phyloP scores from a whole-genome alignment of 2,888 invertebrate species.

The Pseudoips prasinana region DNA sequence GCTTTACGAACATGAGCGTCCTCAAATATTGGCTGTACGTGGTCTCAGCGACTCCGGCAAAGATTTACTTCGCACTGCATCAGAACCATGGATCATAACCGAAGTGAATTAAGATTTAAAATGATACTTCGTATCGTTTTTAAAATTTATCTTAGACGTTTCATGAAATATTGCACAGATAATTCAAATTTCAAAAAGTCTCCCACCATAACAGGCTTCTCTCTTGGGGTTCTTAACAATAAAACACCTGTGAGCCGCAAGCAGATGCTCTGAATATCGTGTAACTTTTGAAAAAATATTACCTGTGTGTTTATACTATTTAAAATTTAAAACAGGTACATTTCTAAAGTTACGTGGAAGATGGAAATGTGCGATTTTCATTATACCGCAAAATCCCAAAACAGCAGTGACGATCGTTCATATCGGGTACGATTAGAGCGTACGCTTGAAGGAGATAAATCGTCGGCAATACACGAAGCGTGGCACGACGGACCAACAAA shows the following conservation, averaged over 20 bases:
- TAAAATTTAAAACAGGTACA: conserved; percentile 4
- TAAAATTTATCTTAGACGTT: conserved; percentile 1
- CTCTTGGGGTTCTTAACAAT: too few relatives aligned
- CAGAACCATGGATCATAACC: conserved; percentile 44
- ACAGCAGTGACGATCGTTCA: conserved; percentile 47
- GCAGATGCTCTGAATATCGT: conserved; percentile 11
- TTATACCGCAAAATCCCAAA: conserved; percentile 27
- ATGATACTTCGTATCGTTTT: conserved; percentile 13
- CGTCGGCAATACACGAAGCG: conserved; percentile 57
- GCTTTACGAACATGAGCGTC: conserved; percentile 56
- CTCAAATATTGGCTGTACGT: conserved; percentile 72
- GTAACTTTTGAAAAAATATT: conserved; percentile 2
- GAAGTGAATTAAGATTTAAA: conserved; percentile 20
- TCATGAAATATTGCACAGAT: too few relatives aligned
- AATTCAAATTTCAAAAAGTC: too few relatives aligned
- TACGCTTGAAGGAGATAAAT: conserved; percentile 63
- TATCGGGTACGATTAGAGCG: conserved; percentile 57
- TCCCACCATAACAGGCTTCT: too few relatives aligned
- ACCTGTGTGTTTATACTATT: not conserved
- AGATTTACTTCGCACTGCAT: conserved; percentile 54
- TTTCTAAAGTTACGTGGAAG: conserved; percentile 7
- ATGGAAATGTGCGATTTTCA: conserved; percentile 24
- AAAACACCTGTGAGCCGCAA: conserved; percentile 14
- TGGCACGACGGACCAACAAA: conserved; percentile 71
- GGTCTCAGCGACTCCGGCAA: conserved; percentile 50